These are phyloP conservation scores for Apogon hyalosoma DNA, from an alignment of 2,797 vertebrate genomes.

Conservation along the genomic window DNA sequence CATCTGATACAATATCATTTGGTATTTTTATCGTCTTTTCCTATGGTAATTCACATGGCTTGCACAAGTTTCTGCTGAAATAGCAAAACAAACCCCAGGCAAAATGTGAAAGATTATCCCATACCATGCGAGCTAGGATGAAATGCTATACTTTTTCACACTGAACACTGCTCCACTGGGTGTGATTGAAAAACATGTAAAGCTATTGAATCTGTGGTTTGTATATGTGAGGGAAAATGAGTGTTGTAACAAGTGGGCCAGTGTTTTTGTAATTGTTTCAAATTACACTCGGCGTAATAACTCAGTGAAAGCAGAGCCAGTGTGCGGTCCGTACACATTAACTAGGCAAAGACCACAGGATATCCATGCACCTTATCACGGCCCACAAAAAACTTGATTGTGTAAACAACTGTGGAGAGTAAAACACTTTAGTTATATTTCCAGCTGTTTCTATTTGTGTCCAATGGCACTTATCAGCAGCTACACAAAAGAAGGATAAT, in stretches of 20 bases:
- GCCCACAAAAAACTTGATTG: conserved; percentile 46
- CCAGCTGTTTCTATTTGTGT: conserved; percentile 73
- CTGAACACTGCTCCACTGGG: conserved; percentile 86
- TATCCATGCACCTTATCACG: conserved; percentile 75
- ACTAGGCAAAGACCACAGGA: conserved; percentile 74
- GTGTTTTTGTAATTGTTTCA: conserved; percentile 88
- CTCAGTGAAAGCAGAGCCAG: conserved; percentile 78
- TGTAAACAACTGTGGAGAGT: conserved; percentile 69
- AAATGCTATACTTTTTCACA: conserved; percentile 86
- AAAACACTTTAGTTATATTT: conserved; percentile 58
- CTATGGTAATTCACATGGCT: conserved; percentile 86
- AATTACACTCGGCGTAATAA: conserved; percentile 84
- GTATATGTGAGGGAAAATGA: conserved; percentile 84
- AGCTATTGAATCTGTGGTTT: conserved; percentile 87
- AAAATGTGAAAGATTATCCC: conserved; percentile 88
- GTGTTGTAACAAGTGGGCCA: conserved; percentile 86
- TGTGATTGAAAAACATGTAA: conserved; percentile 88
- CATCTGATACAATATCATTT: conserved; percentile 80
- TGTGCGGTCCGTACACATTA: conserved; percentile 75
- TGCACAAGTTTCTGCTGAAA: conserved; percentile 88
- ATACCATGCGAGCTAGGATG: conserved; percentile 84
- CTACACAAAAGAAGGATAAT: conserved; percentile 51
- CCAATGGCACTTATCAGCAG: conserved; percentile 60
- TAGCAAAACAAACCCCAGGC: conserved; percentile 88
- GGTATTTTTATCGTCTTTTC: conserved; percentile 77